phyloP scores from a whole-genome alignment of 2,888 invertebrate genomes.

The Serripes groenlandicus region DNA sequence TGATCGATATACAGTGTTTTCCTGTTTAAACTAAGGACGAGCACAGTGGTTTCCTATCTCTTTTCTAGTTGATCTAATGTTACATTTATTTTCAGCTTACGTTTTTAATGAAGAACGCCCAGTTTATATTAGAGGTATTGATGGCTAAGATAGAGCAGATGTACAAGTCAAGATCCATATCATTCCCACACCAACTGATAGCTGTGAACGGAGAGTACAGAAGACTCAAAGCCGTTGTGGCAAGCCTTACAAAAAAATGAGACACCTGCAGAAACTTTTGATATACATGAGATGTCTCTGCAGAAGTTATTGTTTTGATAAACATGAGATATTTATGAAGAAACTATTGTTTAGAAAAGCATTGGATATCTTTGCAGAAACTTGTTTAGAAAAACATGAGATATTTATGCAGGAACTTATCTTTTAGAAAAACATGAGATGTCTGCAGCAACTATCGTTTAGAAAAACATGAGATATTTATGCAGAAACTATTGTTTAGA shows the following conservation, averaged over 20 bases:
- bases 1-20: too few relatives aligned
- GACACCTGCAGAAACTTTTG: too few relatives aligned
- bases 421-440: neutral
- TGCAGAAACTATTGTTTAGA: neutral
- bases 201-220: constrained; percentile 71
- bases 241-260: constrained; percentile 23
- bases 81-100: constrained; percentile 82
- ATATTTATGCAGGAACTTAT: neutral
- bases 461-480: neutral
- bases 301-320: neutral
- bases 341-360: neutral
- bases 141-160: constrained; percentile 90
- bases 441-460: neutral
- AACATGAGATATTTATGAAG: neutral
- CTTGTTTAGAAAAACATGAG: neutral
- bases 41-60: too few relatives aligned
- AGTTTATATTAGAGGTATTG: constrained; percentile 90
- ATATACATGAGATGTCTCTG: too few relatives aligned
- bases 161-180: constrained; percentile 61
- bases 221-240: constrained; percentile 66
- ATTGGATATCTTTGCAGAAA: neutral
- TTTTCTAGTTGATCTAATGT: too few relatives aligned
- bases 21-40: too few relatives aligned
- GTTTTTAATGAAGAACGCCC: constrained; percentile 90
- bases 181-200: constrained; percentile 71